Conservation (phyloP, 1,140 invertebrate species). For the Drosophila quadrilineata region DNA sequence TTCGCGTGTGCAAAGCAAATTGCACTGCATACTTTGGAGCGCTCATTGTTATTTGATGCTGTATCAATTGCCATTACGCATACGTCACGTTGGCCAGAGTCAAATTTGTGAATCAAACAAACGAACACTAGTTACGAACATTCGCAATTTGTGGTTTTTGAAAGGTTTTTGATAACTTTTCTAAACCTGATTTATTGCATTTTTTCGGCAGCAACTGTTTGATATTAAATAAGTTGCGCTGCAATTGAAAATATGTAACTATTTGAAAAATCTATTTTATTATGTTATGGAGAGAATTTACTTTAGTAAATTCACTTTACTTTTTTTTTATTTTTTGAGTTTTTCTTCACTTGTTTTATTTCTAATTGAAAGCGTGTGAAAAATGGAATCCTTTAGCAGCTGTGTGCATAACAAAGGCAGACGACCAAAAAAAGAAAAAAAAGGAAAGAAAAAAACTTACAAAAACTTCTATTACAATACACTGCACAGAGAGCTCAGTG, state of each 20-base stretch:
- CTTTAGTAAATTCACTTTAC: neutral
- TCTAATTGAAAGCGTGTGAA: conserved; percentile 61
- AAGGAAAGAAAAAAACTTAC: too few relatives aligned
- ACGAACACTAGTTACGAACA: neutral
- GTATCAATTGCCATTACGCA: conserved; percentile 13
- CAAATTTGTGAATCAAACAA: neutral
- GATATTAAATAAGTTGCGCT: too few relatives aligned
- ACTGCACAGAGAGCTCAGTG: conserved; percentile 27
- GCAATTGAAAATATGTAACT: too few relatives aligned
- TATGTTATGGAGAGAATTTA: too few relatives aligned
- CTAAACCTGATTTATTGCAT: conserved; percentile 5
- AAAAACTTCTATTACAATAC: conserved; percentile 39
- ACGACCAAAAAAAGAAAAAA: conserved; percentile 18
- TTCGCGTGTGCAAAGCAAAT: conserved; percentile 7
- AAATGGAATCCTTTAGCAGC: conserved; percentile 62
- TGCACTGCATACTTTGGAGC: conserved; percentile 45
- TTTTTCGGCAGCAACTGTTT: too few relatives aligned
- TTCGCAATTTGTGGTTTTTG: neutral
- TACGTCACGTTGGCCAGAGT: conserved; percentile 4
- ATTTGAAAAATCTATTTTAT: too few relatives aligned
- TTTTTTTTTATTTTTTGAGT: too few relatives aligned
- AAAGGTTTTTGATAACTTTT: neutral
- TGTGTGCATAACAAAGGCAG: conserved; percentile 48
- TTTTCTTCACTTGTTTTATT: too few relatives aligned
- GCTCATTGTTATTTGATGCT: conserved; percentile 23